A percentile compares a stretch with the other conserved stretches of the same genome.
These are phyloP conservation scores for Heliconius aoede DNA, from an alignment of 2,888 invertebrate genomes.

Conservation along the genomic window DNA sequence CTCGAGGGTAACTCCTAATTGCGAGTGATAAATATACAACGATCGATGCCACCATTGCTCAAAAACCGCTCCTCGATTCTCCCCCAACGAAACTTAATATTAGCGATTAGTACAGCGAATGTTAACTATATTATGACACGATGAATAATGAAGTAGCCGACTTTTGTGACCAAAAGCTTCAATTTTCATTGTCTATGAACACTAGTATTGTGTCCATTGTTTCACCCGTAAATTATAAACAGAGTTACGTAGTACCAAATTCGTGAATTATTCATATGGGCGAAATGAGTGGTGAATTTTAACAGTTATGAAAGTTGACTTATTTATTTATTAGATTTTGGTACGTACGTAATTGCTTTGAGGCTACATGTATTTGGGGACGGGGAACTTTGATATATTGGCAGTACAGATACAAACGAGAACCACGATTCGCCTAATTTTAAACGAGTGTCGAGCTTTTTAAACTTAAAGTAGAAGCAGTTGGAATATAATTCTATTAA, in stretches of 20 bases:
- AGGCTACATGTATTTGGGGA: constrained; percentile 46
- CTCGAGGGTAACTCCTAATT: constrained; percentile 76
- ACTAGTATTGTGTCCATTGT: constrained; percentile 71
- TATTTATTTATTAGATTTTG: constrained; percentile 5
- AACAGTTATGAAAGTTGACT: constrained; percentile 4
- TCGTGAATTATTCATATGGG: constrained; percentile 40
- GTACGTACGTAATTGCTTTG: not conserved
- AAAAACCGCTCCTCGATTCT: constrained; percentile 67
- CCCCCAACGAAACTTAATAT: constrained; percentile 48
- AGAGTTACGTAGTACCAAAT: constrained; percentile 33
- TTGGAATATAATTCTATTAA: constrained; percentile 37
- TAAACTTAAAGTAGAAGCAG: constrained; percentile 35
- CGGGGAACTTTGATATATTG: constrained; percentile 70
- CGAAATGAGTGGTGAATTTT: constrained; percentile 29
- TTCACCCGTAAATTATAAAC: constrained; percentile 58
- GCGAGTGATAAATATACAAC: constrained; percentile 66
- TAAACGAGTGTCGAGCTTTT: constrained; percentile 67
- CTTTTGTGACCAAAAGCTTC: constrained; percentile 56
- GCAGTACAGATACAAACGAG: constrained; percentile 60
- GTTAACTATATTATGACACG: constrained; percentile 60
- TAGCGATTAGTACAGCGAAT: constrained; percentile 60
- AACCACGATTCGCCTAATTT: constrained; percentile 73
- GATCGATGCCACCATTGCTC: constrained; percentile 65
- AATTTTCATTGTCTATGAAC: constrained; percentile 58
- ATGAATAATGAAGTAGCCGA: constrained; percentile 65